Conservation (phyloP, 2,113 vertebrate species). For the Etheostoma cragini region DNA sequence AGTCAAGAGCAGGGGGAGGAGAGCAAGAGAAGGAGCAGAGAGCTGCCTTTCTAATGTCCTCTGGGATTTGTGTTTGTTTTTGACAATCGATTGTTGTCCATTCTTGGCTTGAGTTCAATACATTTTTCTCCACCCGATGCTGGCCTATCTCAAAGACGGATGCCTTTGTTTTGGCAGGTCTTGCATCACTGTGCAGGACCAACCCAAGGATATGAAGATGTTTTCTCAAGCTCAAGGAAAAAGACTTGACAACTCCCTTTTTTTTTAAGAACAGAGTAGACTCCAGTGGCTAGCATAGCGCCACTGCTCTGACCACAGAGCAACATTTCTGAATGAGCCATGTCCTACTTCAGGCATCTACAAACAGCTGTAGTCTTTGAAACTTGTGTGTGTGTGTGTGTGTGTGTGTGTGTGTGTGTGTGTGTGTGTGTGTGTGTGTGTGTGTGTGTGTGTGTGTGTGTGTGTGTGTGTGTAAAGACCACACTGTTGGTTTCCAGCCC, state of each 20-base stretch:
- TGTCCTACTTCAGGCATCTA: slow-evolving; percentile 57
- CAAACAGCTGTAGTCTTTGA: slow-evolving; percentile 49
- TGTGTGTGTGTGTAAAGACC: background rate
- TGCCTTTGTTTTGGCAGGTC: slow-evolving; percentile 42
- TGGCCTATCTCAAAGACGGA: slow-evolving; percentile 10
- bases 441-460: background rate
- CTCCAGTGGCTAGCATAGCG: slow-evolving; percentile 54
- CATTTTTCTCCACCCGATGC: slow-evolving; percentile 30
- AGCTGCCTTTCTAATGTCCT: slow-evolving; percentile 49
- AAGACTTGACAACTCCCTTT: slow-evolving; percentile 42
- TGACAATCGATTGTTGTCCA: slow-evolving; percentile 40
- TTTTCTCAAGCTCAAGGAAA: slow-evolving; percentile 51
- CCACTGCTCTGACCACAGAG: slow-evolving; percentile 71
- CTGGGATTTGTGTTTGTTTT: slow-evolving; percentile 51
- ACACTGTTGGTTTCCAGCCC: slow-evolving; percentile 13
- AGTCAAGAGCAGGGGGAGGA: slow-evolving; percentile 33
- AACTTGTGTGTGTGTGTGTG: slow-evolving; percentile 34
- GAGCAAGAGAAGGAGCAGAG: slow-evolving; percentile 4
- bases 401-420: background rate
- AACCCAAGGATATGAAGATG: slow-evolving; percentile 25
- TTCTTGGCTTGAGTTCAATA: slow-evolving; percentile 37
- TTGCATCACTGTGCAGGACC: slow-evolving; percentile 15
- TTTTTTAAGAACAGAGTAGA: slow-evolving; percentile 63
- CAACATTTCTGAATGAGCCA: slow-evolving; percentile 69
- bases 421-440: background rate